Evolutionary conservation across 2,113 vertebrate genomes (phyloP).

Genomic region (Rhinichthys klamathensis): DNA sequence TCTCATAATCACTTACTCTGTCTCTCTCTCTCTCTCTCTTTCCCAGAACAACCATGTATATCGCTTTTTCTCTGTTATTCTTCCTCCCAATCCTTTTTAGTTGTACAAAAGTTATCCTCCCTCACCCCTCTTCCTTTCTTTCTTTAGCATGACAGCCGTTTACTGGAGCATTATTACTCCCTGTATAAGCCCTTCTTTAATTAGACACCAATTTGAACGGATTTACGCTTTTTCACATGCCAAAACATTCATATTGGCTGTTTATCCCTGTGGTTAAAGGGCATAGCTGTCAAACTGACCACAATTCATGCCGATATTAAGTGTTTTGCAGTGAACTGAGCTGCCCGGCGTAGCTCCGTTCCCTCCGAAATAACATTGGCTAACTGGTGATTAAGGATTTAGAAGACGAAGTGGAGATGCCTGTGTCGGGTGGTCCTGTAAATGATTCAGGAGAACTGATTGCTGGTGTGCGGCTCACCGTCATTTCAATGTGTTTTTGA

Average conservation of each 20-base stretch:
- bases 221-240: conserved; percentile 69
- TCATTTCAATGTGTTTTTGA: conserved; percentile 34
- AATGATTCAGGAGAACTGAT: conserved; percentile 44
- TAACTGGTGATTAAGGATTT: conserved; percentile 35
- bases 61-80: conserved; percentile 5
- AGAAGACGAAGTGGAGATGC: conserved; percentile 20
- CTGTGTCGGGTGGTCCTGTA: conserved; percentile 12
- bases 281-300: conserved; percentile 68
- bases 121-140: not conserved
- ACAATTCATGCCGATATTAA: conserved; percentile 57
- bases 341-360: conserved; percentile 17
- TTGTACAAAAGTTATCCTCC: conserved; percentile 18
- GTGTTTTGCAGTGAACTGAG: conserved; percentile 47
- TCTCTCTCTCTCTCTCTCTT: not conserved
- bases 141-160: conserved; percentile 38
- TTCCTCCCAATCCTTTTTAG: not conserved
- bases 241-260: conserved; percentile 68
- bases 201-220: conserved; percentile 72
- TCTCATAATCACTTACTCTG: conserved; percentile 35
- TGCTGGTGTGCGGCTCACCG: conserved; percentile 3
- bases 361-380: conserved; percentile 12
- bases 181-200: conserved; percentile 71
- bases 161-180: conserved; percentile 47
- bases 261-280: conserved; percentile 66
- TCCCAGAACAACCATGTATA: not conserved